phyloP scores from a whole-genome alignment of 1,140 invertebrate species.

The Venturia canescens region DNA sequence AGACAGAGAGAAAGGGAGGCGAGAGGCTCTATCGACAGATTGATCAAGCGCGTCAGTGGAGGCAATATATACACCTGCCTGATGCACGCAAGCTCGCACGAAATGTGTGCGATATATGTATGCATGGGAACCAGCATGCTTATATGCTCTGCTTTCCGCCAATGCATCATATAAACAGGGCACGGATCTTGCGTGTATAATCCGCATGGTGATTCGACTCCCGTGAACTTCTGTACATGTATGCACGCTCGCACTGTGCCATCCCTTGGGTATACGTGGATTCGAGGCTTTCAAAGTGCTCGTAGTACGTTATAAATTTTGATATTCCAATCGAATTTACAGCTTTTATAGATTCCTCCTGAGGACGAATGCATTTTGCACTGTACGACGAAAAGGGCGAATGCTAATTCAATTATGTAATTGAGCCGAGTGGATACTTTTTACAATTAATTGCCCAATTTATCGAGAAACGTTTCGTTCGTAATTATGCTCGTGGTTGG shows the following conservation, averaged over 20 bases:
- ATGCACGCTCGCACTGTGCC: too few relatives aligned
- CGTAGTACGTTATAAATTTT: too few relatives aligned
- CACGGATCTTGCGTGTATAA: slow-evolving; percentile 12
- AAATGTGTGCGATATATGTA: background rate
- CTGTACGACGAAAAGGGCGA: too few relatives aligned
- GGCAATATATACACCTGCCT: slow-evolving; percentile 32
- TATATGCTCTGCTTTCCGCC: slow-evolving; percentile 8
- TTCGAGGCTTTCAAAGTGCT: background rate
- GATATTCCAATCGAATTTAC: too few relatives aligned
- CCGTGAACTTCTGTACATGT: background rate
- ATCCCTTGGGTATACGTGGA: background rate
- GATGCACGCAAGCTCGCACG: slow-evolving; percentile 22
- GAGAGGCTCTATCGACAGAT: slow-evolving; percentile 39
- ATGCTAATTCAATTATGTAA: too few relatives aligned
- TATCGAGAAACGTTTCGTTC: too few relatives aligned
- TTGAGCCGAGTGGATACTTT: too few relatives aligned
- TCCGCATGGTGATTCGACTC: slow-evolving; percentile 4
- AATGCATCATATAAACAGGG: slow-evolving; percentile 17
- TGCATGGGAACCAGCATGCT: background rate
- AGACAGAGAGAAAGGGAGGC: background rate
- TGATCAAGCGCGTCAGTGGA: slow-evolving; percentile 43
- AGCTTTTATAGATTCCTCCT: too few relatives aligned
- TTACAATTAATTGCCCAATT: too few relatives aligned
- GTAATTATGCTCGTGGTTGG: too few relatives aligned
- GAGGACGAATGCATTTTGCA: too few relatives aligned